phyloP scores from a whole-genome alignment of 2,797 vertebrate species.

The Manis javanica region DNA sequence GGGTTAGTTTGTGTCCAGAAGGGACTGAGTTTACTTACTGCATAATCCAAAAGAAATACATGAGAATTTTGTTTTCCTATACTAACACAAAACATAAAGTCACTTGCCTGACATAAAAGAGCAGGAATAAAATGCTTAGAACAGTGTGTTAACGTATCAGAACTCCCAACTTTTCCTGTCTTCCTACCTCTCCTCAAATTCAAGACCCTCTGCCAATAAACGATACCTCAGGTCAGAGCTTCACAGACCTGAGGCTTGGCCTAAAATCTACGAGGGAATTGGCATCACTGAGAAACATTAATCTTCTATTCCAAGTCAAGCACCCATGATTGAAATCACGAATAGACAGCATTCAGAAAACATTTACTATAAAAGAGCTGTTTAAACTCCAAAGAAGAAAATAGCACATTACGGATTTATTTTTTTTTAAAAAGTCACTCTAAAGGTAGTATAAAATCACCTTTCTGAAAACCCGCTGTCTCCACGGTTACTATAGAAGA shows the following conservation, averaged over 20 bases:
- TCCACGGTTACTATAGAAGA: background rate
- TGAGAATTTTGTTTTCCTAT: background rate
- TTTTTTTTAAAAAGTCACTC: background rate
- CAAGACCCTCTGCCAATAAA: background rate
- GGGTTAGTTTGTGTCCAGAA: slow-evolving; percentile 1
- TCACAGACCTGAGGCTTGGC: background rate
- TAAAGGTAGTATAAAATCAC: background rate
- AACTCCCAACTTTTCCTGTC: slow-evolving; percentile 12
- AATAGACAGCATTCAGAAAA: background rate
- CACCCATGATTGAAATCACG: background rate
- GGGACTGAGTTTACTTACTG: background rate
- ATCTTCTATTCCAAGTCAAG: slow-evolving; percentile 7
- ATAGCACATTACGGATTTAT: background rate
- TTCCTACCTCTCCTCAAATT: background rate
- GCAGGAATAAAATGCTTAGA: background rate
- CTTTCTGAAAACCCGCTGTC: slow-evolving; percentile 37
- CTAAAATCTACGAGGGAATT: slow-evolving; percentile 11
- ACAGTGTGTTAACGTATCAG: background rate
- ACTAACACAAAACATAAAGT: background rate
- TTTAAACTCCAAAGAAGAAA: slow-evolving; percentile 44
- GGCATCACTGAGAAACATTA: background rate
- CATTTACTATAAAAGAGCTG: background rate
- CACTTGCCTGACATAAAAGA: background rate
- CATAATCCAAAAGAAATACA: slow-evolving; percentile 10
- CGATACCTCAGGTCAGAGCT: background rate